These are phyloP conservation scores for Heterodera carotae DNA, from an alignment of 1,140 invertebrate genomes.

Conservation along the genomic window DNA sequence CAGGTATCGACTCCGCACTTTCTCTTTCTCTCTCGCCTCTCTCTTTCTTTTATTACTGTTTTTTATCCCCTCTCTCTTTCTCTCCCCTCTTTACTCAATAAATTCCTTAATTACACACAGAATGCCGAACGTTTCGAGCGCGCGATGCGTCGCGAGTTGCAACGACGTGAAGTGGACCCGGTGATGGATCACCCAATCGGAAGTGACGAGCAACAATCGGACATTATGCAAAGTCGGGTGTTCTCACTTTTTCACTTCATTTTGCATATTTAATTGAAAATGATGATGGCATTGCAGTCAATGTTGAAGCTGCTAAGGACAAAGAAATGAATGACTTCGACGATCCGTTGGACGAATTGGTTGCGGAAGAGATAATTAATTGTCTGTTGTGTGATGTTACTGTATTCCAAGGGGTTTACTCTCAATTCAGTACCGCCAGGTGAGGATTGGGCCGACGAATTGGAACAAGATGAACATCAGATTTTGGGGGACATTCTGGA, in stretches of 20 bases:
- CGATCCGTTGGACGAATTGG: conserved; percentile 31
- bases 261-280: neutral
- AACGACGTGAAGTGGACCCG: conserved; percentile 1
- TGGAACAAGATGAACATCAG: neutral
- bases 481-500: conserved; percentile 23
- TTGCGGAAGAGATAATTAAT: conserved; percentile 25
- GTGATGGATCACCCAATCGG: conserved; percentile 4
- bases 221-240: neutral
- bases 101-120: neutral
- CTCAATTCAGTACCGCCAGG: conserved; percentile 1
- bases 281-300: neutral
- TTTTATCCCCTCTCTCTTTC: too few species aligned
- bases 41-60: neutral
- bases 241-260: neutral
- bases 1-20: too few species aligned
- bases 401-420: neutral
- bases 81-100: neutral
- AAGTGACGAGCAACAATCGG: conserved; percentile 5
- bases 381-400: neutral
- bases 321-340: conserved; percentile 30
- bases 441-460: conserved; percentile 19
- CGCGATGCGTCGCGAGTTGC: neutral
- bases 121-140: conserved; percentile 7
- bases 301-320: neutral
- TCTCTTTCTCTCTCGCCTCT: too few species aligned